A percentile compares a stretch with the other conserved stretches of the same genome.
phyloP scores from a whole-genome alignment of 2,888 invertebrate species.

The Latrodectus elegans region DNA sequence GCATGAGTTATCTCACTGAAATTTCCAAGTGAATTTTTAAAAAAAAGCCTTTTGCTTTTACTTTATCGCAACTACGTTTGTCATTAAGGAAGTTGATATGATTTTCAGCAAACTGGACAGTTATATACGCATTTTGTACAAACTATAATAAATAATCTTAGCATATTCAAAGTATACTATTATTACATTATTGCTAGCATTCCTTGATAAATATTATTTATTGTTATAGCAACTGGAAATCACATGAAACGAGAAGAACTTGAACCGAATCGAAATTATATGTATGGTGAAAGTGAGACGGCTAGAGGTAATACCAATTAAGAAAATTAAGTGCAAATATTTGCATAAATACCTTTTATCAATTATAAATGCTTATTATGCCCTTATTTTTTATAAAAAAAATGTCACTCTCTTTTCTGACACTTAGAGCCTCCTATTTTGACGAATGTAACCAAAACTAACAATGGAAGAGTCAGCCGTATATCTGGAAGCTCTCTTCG shows the following conservation, averaged over 20 bases:
- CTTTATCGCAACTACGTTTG: too few relatives aligned
- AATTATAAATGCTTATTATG: neutral
- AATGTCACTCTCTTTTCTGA: neutral
- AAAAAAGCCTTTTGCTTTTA: too few relatives aligned
- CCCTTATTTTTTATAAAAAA: neutral
- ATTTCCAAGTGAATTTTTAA: too few relatives aligned
- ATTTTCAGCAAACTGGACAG: too few relatives aligned
- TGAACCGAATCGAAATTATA: too few relatives aligned
- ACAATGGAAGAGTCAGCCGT: constrained; percentile 31
- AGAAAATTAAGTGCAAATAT: neutral
- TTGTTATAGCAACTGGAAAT: neutral
- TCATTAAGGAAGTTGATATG: too few relatives aligned
- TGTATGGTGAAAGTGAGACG: neutral
- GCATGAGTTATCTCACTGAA: too few relatives aligned
- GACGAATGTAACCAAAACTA: constrained; percentile 37
- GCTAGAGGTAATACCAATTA: neutral
- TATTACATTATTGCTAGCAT: too few relatives aligned
- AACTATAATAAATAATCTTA: too few relatives aligned
- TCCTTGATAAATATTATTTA: neutral
- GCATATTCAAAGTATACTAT: too few relatives aligned
- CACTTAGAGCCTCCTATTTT: constrained; percentile 31
- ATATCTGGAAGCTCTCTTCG: constrained; percentile 64
- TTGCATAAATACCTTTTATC: neutral
- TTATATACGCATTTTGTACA: too few relatives aligned
- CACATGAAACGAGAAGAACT: neutral